phyloP scores from a whole-genome alignment of 2,888 invertebrate genomes.

The Neoitamus cyanurus region DNA sequence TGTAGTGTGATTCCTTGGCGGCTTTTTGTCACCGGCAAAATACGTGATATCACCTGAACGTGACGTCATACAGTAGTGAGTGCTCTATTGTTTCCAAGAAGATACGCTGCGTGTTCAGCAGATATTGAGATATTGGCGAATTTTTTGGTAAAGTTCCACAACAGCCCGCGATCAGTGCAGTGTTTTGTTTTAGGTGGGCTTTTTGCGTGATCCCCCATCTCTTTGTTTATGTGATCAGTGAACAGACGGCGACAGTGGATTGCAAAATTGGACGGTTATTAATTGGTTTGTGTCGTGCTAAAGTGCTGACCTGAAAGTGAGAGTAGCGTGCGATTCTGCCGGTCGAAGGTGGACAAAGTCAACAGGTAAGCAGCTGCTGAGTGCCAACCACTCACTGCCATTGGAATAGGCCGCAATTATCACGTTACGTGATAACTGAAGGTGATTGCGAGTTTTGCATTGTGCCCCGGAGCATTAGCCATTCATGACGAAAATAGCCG shows the following conservation, averaged over 20 bases:
- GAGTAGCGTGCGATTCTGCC: neutral
- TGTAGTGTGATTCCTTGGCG: neutral
- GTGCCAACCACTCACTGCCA: neutral
- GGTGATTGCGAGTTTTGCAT: neutral
- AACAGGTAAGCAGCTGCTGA: conserved; percentile 15
- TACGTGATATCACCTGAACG: conserved; percentile 5
- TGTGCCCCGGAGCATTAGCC: neutral
- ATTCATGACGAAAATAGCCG: conserved; percentile 10
- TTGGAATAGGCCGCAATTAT: neutral
- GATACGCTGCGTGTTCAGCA: neutral
- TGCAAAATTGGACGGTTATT: neutral
- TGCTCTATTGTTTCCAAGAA: neutral
- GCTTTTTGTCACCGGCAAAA: conserved; percentile 16
- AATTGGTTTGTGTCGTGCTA: neutral
- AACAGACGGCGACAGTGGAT: conserved; percentile 6
- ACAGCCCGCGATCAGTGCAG: neutral
- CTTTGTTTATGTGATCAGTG: conserved; percentile 23
- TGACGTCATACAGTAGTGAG: neutral
- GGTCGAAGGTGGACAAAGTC: conserved; percentile 15
- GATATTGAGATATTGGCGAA: neutral
- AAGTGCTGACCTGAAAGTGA: conserved; percentile 21
- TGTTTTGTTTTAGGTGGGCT: neutral
- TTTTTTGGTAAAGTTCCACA: neutral
- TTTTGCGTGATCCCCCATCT: neutral
- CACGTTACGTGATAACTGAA: neutral